Percentiles rank a stretch among this genome's conserved stretches.
Conservation (phyloP, 2,888 invertebrate species). For the Nycteola revayana region DNA sequence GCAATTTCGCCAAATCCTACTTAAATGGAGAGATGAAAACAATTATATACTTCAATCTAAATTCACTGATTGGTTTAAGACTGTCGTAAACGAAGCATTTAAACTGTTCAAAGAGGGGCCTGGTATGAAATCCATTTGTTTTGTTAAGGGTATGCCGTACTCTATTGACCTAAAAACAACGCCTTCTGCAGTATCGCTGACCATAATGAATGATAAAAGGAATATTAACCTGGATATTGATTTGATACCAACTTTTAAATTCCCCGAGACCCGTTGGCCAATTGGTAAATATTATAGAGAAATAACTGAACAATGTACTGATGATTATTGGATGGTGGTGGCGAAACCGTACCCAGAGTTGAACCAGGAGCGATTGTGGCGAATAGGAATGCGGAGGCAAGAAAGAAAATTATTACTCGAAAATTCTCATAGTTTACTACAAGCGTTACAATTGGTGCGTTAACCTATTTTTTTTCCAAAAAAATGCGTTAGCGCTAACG, state of each 20-base stretch:
- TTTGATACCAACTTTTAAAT: slow-evolving; percentile 76
- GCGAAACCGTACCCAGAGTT: slow-evolving; percentile 50
- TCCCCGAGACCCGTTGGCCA: slow-evolving; percentile 68
- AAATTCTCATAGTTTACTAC: slow-evolving; percentile 55
- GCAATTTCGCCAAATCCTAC: slow-evolving; percentile 54
- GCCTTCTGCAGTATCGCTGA: slow-evolving; percentile 79
- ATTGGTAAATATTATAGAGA: slow-evolving; percentile 34
- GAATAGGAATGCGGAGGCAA: slow-evolving; percentile 76
- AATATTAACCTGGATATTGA: slow-evolving; percentile 70
- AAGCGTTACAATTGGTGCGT: slow-evolving; percentile 66
- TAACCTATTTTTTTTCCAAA: no score
- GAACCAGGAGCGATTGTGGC: slow-evolving; percentile 65
- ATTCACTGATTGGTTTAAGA: slow-evolving; percentile 80
- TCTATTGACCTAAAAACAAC: slow-evolving; percentile 37
- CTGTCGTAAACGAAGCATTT: slow-evolving; percentile 65
- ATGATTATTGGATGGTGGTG: slow-evolving; percentile 71
- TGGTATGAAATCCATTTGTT: slow-evolving; percentile 11
- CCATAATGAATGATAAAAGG: slow-evolving; percentile 41
- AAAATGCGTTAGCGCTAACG: no score
- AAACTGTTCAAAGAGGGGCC: slow-evolving; percentile 27
- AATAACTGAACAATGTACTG: slow-evolving; percentile 41
- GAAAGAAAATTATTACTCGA: slow-evolving; percentile 67
- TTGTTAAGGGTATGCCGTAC: slow-evolving; percentile 62
- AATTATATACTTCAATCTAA: slow-evolving; percentile 66
- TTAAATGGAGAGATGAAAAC: slow-evolving; percentile 58